Base-by-base conservation (phyloP, 2,888 invertebrate genomes). In the Cephus spinipes region DNA sequence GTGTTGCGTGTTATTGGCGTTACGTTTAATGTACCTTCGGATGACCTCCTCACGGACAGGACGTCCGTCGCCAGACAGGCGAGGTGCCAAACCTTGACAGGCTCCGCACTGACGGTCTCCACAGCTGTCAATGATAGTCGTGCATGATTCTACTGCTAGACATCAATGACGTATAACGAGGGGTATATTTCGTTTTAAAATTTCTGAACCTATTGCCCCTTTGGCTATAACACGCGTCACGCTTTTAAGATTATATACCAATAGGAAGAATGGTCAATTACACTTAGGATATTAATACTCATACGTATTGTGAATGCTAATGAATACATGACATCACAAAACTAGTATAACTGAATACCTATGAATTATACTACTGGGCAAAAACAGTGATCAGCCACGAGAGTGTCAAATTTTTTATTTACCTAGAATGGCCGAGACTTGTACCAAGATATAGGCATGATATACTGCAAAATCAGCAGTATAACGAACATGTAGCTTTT, bases 61-160 rank as follows among this genome's bases (percentile, higher is more conserved):
- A 80, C 87, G 89, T 87, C 89, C 88, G 83, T 90, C 89, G 88
- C 89, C 89, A 87, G 89, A 90, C 85, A 90, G 83, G 87, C 89
- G 90, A 86, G 89, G 87, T 85, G 89, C 90, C 87, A 90, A 89
- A 85, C 88, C 88, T 85, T 90, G 90, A 88, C 90, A 90, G 87
- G 90, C 88, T 86, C 89, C 89, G 83, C 90, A 90, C 81, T 90
- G 90, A 82, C 89, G 90, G 83, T 90, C 90, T 86, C 89, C 90
- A 85, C 90, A 90, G 86, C 90, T 90, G 90, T 89, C 84, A 89
- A 90, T 84, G 82, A 90, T 85, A 90, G 85, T 84, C 88, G 87
- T 87, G 89, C 87, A 86, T 89, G 83, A 89, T 88, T 88, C 86
- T 85, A 88, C 83, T 15, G 23, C 75, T 76, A 79, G 30, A 23